Base-by-base conservation (phyloP, 2,113 vertebrate species). In the Pycnonotus jocosus region DNA sequence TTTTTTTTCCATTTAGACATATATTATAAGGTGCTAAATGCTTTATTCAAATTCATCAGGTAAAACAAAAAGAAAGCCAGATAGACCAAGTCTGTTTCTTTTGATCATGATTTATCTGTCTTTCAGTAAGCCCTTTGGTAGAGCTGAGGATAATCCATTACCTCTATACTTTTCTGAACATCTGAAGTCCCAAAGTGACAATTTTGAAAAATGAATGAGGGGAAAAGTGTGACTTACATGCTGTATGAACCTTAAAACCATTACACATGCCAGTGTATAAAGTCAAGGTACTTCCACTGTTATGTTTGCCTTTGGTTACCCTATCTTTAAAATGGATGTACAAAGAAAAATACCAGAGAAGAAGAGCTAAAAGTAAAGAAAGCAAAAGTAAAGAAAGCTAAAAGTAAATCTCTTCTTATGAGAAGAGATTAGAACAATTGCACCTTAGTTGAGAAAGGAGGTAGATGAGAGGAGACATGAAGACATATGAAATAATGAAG, bases 51-150 rank as follows among this genome's bases (percentile, higher is more conserved):
- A 73, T 90, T 73, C 9, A 37, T 19, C n/a, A 60, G 21, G 33
- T 6, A 38, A 80, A 92, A 48, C 14, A 76, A 33, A 65, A 17
- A 35, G 19, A 22, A 35, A 84, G 12, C 19, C 31, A 48, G 7
- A 48, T 66, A 91, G 25, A 47, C 21, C 14, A 76, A 70, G 38
- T 72, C 78, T 91, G n/a, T 76, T 92, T 85, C 86, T 95, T 58
- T 50, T 95, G 58, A 82, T 72, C n/a, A 8, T 77, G 91, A 96
- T 89, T 89, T 93, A 87, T 94, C 33, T 81, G 2, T 85, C 61
- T 69, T 92, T 81, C 86, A 89, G 73, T 85, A 68, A 85, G 73
- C 31, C 73, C 66, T 92, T 89, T 91, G 69, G 87, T 85, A 69
- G 48, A 85, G 11, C 45, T 92, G 45, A 28, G 33, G 27, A 35